phyloP scores from a whole-genome alignment of 2,797 vertebrate species.

The Melanotaenia maccullochi region DNA sequence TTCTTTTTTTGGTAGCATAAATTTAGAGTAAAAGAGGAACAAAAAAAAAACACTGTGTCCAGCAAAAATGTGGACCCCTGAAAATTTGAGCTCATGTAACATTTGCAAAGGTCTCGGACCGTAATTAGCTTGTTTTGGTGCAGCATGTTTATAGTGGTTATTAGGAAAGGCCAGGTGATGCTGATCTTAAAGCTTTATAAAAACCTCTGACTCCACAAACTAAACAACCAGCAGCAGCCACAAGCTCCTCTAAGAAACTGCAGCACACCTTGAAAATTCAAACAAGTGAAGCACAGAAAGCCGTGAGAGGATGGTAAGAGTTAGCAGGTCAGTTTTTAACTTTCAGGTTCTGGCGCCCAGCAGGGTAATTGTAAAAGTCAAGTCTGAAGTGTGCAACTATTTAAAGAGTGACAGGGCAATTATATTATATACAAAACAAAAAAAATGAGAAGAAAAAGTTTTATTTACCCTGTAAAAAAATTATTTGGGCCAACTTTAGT shows the following conservation, averaged over 20 bases:
- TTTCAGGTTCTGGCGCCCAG: not conserved
- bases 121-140: not conserved
- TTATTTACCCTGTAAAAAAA: too few species aligned
- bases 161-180: conserved; percentile 11
- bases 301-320: not conserved
- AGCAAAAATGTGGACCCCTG: not conserved
- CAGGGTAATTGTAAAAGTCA: too few species aligned
- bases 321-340: not conserved
- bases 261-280: not conserved
- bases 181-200: not conserved
- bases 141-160: not conserved
- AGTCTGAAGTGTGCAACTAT: too few species aligned
- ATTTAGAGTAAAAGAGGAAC: not conserved
- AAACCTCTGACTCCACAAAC: not conserved
- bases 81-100: not conserved
- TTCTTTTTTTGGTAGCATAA: too few species aligned
- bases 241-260: not conserved
- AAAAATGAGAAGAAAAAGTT: too few species aligned
- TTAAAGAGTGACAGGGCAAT: too few species aligned
- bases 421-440: too few species aligned
- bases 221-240: too few species aligned
- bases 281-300: not conserved
- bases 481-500: too few species aligned
- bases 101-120: not conserved
- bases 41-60: not conserved